Evolutionary conservation across 2,888 invertebrate genomes (phyloP).

Genomic region (Pseudococcus viburni): DNA sequence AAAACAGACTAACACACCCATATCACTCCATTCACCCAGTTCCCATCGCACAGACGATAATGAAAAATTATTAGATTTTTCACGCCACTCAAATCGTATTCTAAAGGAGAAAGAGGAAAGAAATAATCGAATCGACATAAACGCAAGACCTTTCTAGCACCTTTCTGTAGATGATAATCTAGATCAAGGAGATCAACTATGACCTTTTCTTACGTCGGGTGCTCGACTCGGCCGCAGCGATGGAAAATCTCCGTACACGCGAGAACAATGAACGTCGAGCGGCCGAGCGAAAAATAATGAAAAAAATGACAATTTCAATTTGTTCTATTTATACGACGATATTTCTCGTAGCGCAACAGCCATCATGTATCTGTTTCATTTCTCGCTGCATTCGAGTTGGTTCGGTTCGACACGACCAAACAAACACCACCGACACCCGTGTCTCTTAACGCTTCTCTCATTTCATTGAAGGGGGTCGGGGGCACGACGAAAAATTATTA

Average conservation of each 20-base stretch:
- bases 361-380: neutral
- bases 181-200: slow-evolving; percentile 65
- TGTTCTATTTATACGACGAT: slow-evolving; percentile 22
- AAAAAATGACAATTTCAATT: slow-evolving; percentile 48
- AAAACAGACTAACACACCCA: too few relatives aligned
- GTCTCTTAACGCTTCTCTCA: neutral
- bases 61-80: too few relatives aligned
- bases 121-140: neutral
- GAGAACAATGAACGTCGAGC: slow-evolving; percentile 23
- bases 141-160: slow-evolving; percentile 61
- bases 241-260: neutral
- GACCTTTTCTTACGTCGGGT: slow-evolving; percentile 54
- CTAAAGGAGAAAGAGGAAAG: neutral
- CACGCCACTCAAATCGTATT: too few relatives aligned
- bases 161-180: slow-evolving; percentile 59
- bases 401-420: too few relatives aligned
- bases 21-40: too few relatives aligned
- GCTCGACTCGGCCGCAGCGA: neutral
- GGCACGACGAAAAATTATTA: slow-evolving; percentile 1
- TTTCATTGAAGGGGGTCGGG: neutral
- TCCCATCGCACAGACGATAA: too few relatives aligned
- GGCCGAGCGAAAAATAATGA: slow-evolving; percentile 43
- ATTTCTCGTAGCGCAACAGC: neutral
- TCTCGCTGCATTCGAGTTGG: neutral
- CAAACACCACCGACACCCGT: too few relatives aligned